phyloP scores from a whole-genome alignment of 2,888 invertebrate genomes.

The Willowsia nigromaculata region DNA sequence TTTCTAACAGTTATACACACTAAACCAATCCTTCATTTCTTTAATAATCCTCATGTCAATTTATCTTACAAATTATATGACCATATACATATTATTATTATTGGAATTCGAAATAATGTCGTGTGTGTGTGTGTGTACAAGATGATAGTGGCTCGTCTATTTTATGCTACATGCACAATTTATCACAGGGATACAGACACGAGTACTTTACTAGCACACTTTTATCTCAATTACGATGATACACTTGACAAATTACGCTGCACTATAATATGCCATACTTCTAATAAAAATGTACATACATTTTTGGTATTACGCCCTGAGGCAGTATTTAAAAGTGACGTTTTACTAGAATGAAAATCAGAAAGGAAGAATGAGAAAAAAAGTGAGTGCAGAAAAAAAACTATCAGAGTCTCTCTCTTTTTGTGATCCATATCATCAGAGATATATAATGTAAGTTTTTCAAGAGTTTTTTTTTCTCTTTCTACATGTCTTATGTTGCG shows the following conservation, averaged over 20 bases:
- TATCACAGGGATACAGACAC: slow-evolving; percentile 27
- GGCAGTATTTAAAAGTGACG: neutral
- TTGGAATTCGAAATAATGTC: neutral
- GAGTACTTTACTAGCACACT: neutral
- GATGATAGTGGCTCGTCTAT: no score
- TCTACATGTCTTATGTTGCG: slow-evolving; percentile 13
- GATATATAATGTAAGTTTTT: neutral
- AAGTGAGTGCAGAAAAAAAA: slow-evolving; percentile 18
- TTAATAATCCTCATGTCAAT: no score
- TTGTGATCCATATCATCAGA: slow-evolving; percentile 35
- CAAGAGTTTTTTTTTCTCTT: no score
- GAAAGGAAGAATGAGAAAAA: slow-evolving; percentile 25
- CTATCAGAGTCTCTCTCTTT: neutral
- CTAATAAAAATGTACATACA: neutral
- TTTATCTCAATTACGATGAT: neutral
- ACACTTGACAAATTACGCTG: slow-evolving; percentile 17
- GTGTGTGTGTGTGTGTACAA: slow-evolving; percentile 12
- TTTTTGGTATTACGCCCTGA: slow-evolving; percentile 7
- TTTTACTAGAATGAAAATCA: slow-evolving; percentile 1
- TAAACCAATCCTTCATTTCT: no score
- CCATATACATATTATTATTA: neutral
- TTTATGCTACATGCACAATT: slow-evolving; percentile 38
- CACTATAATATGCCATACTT: neutral
- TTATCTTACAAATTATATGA: neutral
- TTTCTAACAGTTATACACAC: no score